A percentile compares a stretch with the other conserved stretches of the same genome.
Conservation (phyloP, 1,140 invertebrate genomes). For the Aphaenogaster floridana region DNA sequence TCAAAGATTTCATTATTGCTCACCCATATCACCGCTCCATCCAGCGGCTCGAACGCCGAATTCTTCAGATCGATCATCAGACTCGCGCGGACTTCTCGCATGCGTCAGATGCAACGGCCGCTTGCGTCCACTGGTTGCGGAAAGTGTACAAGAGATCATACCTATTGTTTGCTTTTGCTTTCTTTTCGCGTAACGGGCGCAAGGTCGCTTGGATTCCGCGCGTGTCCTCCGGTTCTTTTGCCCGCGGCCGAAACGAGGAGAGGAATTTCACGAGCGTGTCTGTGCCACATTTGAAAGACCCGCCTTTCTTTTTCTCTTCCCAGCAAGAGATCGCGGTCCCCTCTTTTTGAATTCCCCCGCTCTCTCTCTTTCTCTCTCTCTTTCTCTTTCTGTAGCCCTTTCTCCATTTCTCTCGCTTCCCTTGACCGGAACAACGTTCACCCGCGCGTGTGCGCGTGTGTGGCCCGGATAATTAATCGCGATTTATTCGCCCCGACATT, state of each 20-base stretch:
- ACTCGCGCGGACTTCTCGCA: background rate
- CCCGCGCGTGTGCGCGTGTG: conserved; percentile 5
- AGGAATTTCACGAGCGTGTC: conserved; percentile 60
- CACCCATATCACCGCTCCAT: background rate
- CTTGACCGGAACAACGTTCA: conserved; percentile 27
- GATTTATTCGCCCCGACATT: conserved; percentile 42
- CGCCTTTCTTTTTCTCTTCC: conserved; percentile 48
- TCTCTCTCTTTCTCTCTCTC: background rate
- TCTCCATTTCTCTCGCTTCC: background rate
- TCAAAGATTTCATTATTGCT: conserved; percentile 9
- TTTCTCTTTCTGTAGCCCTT: background rate
- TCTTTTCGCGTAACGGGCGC: conserved; percentile 73
- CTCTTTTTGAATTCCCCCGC: background rate
- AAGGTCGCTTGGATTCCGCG: conserved; percentile 72
- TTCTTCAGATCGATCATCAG: background rate
- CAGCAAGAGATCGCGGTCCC: background rate
- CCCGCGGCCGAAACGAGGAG: conserved; percentile 34
- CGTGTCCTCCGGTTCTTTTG: conserved; percentile 47
- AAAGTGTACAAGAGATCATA: background rate
- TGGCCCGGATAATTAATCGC: conserved; percentile 58
- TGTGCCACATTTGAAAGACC: conserved; percentile 56
- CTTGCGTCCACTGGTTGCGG: background rate
- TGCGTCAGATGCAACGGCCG: background rate
- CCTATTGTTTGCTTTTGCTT: conserved; percentile 65
- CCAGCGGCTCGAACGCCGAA: background rate